Conservation (phyloP, 2,888 invertebrate species). For the Chymomyza procnemis region DNA sequence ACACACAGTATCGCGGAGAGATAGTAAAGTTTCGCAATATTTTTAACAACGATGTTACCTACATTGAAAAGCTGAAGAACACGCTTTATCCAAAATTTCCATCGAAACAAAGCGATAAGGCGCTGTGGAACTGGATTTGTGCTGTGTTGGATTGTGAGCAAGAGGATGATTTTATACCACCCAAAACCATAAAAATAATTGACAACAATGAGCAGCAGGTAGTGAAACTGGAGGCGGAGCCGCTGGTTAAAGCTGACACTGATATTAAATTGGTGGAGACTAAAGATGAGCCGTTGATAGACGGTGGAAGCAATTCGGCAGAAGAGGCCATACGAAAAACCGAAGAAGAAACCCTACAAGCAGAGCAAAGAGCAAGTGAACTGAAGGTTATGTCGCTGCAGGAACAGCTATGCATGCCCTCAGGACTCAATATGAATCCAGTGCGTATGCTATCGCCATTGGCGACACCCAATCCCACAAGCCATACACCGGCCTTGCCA, state of each 20-base stretch:
- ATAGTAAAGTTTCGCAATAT: slow-evolving; percentile 82
- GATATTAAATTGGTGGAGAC: slow-evolving; percentile 59
- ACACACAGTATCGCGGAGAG: slow-evolving; percentile 83
- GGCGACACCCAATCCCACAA: slow-evolving; percentile 71
- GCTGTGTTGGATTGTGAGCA: slow-evolving; percentile 86
- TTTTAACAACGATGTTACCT: slow-evolving; percentile 82
- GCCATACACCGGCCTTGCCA: slow-evolving; percentile 33
- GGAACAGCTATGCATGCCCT: slow-evolving; percentile 77
- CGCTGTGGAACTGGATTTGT: slow-evolving; percentile 88
- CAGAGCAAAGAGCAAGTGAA: slow-evolving; percentile 73
- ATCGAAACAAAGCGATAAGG: slow-evolving; percentile 86
- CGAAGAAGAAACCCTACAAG: slow-evolving; percentile 61
- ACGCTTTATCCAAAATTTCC: slow-evolving; percentile 90
- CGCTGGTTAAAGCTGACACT: neutral
- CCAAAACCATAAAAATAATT: slow-evolving; percentile 76
- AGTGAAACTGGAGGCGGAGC: slow-evolving; percentile 49
- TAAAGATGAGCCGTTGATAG: slow-evolving; percentile 59
- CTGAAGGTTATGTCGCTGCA: slow-evolving; percentile 76
- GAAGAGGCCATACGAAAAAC: slow-evolving; percentile 64
- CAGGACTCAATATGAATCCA: slow-evolving; percentile 79
- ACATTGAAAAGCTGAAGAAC: slow-evolving; percentile 90
- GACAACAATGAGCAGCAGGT: slow-evolving; percentile 64
- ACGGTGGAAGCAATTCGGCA: slow-evolving; percentile 30
- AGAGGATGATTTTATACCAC: slow-evolving; percentile 84
- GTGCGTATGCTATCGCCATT: slow-evolving; percentile 76